Evolutionary conservation across 2,888 invertebrate species (phyloP).

Genomic region (Penaeus monodon): DNA sequence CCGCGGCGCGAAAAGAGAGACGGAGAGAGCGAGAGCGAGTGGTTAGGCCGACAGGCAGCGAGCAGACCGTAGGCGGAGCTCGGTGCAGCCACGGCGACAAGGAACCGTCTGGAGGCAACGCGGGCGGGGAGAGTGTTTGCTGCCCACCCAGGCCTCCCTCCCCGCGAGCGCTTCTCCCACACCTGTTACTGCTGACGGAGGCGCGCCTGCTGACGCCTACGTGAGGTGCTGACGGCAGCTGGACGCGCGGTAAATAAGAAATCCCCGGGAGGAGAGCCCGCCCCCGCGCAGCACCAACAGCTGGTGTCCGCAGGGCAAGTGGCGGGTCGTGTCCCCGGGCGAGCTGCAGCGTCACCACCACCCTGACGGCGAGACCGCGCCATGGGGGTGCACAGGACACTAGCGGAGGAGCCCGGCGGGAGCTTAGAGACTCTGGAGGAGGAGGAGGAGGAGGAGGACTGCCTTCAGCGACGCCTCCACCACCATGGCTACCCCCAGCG

Average conservation of each 20-base stretch:
- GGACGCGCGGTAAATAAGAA: too few species aligned
- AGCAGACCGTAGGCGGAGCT: conserved; percentile 14
- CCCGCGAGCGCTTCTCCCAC: not conserved
- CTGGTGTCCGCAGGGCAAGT: conserved; percentile 4
- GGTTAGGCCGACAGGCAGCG: not conserved
- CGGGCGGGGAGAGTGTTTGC: conserved; percentile 33
- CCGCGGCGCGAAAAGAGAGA: too few species aligned
- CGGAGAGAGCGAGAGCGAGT: not conserved
- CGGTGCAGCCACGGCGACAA: conserved; percentile 8
- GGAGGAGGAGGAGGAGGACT: conserved; percentile 44
- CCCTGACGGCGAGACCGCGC: conserved; percentile 28
- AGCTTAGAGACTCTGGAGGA: conserved; percentile 45
- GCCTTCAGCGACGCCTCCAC: conserved; percentile 6
- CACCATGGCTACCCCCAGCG: conserved; percentile 31
- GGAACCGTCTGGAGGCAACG: conserved; percentile 15
- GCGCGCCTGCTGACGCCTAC: conserved; percentile 12
- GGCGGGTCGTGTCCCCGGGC: conserved; percentile 11
- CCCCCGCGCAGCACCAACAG: conserved; percentile 25
- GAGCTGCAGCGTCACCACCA: conserved; percentile 40
- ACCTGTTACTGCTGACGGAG: conserved; percentile 19
- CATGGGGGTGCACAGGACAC: conserved; percentile 54
- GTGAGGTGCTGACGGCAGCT: too few species aligned
- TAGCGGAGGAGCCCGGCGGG: conserved; percentile 48
- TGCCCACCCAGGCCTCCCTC: conserved; percentile 32
- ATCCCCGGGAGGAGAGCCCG: not conserved